phyloP scores from a whole-genome alignment of 1,140 invertebrate species.

The Drosophila malerkotliana region DNA sequence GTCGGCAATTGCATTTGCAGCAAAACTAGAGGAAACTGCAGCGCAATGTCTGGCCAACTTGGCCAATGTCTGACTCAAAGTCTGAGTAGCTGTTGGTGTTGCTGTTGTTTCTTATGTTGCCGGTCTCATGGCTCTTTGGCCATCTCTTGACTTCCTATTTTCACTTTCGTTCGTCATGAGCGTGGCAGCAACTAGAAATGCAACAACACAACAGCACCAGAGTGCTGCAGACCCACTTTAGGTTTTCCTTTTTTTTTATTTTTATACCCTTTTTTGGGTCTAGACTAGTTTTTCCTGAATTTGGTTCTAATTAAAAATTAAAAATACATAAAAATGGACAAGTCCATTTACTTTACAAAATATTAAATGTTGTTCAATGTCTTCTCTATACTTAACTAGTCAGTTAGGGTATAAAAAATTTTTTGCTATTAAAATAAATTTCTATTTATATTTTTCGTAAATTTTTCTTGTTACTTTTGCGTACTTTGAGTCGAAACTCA shows the following conservation, averaged over 20 bases:
- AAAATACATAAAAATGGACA: too few relatives aligned
- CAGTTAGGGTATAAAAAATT: not conserved
- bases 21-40: slow-evolving; percentile 57
- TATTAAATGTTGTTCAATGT: not conserved
- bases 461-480: slow-evolving; percentile 39
- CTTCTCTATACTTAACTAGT: too few relatives aligned
- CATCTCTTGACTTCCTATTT: slow-evolving; percentile 73
- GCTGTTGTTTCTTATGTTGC: slow-evolving; percentile 36
- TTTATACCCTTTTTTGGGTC: slow-evolving; percentile 18
- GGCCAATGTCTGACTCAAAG: slow-evolving; percentile 59
- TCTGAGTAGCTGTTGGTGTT: slow-evolving; percentile 38
- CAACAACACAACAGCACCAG: slow-evolving; percentile 28
- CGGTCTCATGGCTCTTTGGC: slow-evolving; percentile 63
- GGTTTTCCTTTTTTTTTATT: slow-evolving; percentile 6
- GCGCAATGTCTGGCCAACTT: slow-evolving; percentile 69
- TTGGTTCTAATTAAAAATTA: not conserved
- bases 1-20: slow-evolving; percentile 50
- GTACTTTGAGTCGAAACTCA: slow-evolving; percentile 27
- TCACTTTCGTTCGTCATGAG: slow-evolving; percentile 74
- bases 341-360: too few relatives aligned
- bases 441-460: not conserved
- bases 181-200: slow-evolving; percentile 58
- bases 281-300: too few relatives aligned
- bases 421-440: not conserved
- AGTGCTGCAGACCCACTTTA: slow-evolving; percentile 35